These are phyloP conservation scores for Aphelenchoides besseyi DNA, from an alignment of 1,140 invertebrate species.

Conservation along the genomic window DNA sequence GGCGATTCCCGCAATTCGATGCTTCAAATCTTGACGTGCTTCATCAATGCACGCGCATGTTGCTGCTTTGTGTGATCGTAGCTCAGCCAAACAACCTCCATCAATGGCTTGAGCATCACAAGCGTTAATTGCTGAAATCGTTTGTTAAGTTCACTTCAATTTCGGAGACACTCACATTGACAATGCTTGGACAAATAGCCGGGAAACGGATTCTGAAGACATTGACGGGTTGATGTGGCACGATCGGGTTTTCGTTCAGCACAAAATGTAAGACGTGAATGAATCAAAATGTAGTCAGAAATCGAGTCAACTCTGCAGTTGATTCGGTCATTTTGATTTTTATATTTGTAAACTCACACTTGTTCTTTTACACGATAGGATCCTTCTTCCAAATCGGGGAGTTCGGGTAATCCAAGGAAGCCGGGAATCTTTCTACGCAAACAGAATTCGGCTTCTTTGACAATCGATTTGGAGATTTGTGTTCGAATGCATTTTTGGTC, in stretches of 20 bases:
- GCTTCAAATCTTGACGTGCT: constrained; percentile 56
- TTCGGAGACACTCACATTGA: constrained; percentile 28
- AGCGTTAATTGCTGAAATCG: constrained; percentile 34
- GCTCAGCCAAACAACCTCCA: constrained; percentile 33
- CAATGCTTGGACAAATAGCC: constrained; percentile 50
- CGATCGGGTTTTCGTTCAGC: constrained; percentile 59
- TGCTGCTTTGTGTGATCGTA: constrained; percentile 46
- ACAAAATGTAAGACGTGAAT: constrained; percentile 59
- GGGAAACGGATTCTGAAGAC: constrained; percentile 54
- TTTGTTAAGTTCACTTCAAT: not conserved
- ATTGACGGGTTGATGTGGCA: constrained; percentile 48
- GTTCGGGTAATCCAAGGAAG: constrained; percentile 57
- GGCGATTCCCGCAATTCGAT: constrained; percentile 57
- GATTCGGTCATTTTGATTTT: constrained; percentile 9
- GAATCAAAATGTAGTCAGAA: constrained; percentile 61
- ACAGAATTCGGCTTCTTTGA: constrained; percentile 54
- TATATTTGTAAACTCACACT: constrained; percentile 49
- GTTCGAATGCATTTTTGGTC: constrained; percentile 61
- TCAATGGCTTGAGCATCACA: constrained; percentile 47
- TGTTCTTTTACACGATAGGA: constrained; percentile 53
- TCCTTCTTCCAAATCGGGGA: constrained; percentile 61
- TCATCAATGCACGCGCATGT: constrained; percentile 61
- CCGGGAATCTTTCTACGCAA: constrained; percentile 51
- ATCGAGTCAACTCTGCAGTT: constrained; percentile 57
- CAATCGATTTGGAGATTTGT: constrained; percentile 61